These are phyloP conservation scores for Eueremaeus valkanovi DNA, from an alignment of 2,888 invertebrate genomes.

Conservation along the genomic window DNA sequence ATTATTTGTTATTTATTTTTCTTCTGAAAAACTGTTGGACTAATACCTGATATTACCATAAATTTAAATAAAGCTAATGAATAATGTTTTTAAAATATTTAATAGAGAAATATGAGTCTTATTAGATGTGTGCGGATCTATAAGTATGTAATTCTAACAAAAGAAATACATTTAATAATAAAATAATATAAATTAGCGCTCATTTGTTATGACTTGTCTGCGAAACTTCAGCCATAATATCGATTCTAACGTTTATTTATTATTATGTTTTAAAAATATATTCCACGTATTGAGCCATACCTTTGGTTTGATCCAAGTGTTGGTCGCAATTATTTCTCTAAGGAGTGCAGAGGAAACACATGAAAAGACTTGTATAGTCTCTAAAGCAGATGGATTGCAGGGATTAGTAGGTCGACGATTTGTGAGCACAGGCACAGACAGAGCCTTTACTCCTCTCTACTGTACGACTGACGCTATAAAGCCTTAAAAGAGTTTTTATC, in stretches of 20 bases:
- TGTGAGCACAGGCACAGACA: not conserved
- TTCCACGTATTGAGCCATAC: not conserved
- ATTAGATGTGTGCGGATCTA: not conserved
- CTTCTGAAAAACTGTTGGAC: not conserved
- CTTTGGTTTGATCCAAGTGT: not conserved
- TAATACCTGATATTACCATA: not conserved
- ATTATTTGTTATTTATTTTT: no score
- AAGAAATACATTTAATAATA: slow-evolving; percentile 11
- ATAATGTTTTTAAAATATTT: slow-evolving; percentile 14
- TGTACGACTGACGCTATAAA: not conserved
- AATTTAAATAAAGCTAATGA: slow-evolving; percentile 14
- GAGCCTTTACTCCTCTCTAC: no score
- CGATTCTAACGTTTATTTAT: not conserved
- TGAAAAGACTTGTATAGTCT: not conserved
- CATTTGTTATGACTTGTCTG: not conserved
- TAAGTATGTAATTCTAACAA: not conserved
- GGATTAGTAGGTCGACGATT: not conserved
- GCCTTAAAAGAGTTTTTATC: slow-evolving; percentile 15
- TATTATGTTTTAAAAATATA: not conserved
- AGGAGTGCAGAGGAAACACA: not conserved
- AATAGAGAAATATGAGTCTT: slow-evolving; percentile 12
- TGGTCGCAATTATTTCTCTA: slow-evolving; percentile 9
- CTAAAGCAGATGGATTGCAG: slow-evolving; percentile 10
- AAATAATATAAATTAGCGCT: not conserved
- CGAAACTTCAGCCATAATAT: no score